Conservation (phyloP, 2,888 invertebrate species). For the Steinernema hermaphroditum region DNA sequence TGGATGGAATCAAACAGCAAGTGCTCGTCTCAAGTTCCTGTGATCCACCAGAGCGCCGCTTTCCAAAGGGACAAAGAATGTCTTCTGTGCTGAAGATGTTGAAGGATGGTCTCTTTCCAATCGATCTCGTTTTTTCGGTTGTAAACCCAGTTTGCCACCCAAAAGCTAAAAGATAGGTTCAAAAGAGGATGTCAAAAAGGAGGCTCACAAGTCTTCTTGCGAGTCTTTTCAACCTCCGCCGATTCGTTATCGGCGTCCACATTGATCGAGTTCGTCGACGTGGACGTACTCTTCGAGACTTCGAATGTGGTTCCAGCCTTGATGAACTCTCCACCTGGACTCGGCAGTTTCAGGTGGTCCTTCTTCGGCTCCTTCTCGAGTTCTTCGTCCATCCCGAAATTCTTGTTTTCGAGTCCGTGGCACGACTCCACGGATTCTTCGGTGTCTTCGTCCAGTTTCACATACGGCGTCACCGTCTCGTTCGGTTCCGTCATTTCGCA, state of each 20-base stretch:
- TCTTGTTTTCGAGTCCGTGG: slow-evolving; percentile 18
- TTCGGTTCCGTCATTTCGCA: not conserved
- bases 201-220: not conserved
- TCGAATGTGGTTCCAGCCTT: slow-evolving; percentile 19
- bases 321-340: slow-evolving; percentile 17
- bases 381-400: slow-evolving; percentile 23
- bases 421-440: not conserved
- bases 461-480: slow-evolving; percentile 2
- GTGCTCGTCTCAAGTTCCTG: not conserved
- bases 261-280: slow-evolving; percentile 20
- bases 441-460: not conserved
- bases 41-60: not conserved
- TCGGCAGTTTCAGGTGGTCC: slow-evolving; percentile 16
- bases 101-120: slow-evolving; percentile 18
- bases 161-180: not conserved
- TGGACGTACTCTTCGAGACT: slow-evolving; percentile 6
- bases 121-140: slow-evolving; percentile 11
- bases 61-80: slow-evolving; percentile 24
- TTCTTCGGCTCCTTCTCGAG: slow-evolving; percentile 1
- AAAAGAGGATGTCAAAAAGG: not conserved
- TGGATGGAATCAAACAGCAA: slow-evolving; percentile 11
- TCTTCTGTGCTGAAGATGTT: slow-evolving; percentile 23
- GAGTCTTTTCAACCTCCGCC: not conserved
- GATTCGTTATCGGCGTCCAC: slow-evolving; percentile 14
- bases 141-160: not conserved